These are phyloP conservation scores for Quadroppia sp. DNA, from an alignment of 2,888 invertebrate species.

Conservation along the genomic window DNA sequence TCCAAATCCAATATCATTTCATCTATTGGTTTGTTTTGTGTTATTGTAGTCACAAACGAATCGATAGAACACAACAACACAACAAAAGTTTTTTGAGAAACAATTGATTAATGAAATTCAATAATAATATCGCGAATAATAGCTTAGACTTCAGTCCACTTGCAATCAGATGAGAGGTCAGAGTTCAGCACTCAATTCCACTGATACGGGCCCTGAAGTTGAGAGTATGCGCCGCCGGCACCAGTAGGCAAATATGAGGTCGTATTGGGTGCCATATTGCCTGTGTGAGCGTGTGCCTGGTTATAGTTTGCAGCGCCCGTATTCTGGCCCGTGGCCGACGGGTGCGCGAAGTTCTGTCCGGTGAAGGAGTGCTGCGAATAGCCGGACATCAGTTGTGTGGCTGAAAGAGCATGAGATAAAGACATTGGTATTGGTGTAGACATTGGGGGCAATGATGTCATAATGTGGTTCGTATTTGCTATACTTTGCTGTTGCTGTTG, in stretches of 20 bases:
- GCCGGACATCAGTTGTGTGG: slow-evolving; percentile 44
- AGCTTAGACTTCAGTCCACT: slow-evolving; percentile 19
- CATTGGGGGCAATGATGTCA: slow-evolving; percentile 40
- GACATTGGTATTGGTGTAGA: slow-evolving; percentile 45
- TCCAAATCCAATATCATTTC: not conserved
- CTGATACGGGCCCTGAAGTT: slow-evolving; percentile 46
- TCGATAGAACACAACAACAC: not conserved
- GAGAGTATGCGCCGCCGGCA: slow-evolving; percentile 47
- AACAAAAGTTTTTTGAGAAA: not conserved
- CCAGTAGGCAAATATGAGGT: slow-evolving; percentile 46
- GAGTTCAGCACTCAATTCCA: slow-evolving; percentile 45
- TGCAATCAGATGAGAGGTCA: not conserved
- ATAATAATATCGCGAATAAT: slow-evolving; percentile 5
- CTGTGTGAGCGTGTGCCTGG: slow-evolving; percentile 44
- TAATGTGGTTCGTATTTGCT: slow-evolving; percentile 4
- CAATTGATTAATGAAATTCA: not conserved
- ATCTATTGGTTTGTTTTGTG: not conserved
- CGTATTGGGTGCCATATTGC: slow-evolving; percentile 43
- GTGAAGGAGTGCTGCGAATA: slow-evolving; percentile 47
- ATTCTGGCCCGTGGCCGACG: slow-evolving; percentile 43
- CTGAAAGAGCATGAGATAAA: slow-evolving; percentile 39
- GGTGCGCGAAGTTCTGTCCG: slow-evolving; percentile 47
- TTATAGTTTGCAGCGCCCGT: slow-evolving; percentile 45
- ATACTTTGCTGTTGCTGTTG: slow-evolving; percentile 39
- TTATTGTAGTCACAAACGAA: not conserved